Conservation (phyloP, 1,140 invertebrate genomes). For the Euura saliciscinereae region DNA sequence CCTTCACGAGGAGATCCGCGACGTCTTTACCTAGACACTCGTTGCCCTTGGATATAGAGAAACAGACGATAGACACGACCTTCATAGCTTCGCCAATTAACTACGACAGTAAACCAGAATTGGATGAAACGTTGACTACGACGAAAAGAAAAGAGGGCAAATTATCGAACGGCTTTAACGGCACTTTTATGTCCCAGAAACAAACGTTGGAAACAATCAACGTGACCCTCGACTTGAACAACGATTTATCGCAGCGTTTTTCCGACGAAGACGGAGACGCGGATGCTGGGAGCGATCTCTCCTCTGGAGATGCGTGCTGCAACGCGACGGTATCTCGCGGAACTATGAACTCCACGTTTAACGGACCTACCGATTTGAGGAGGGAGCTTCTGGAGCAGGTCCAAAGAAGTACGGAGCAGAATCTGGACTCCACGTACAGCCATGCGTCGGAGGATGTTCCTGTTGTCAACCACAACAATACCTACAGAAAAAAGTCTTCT, state of each 20-base stretch:
- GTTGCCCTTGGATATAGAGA: constrained; percentile 14
- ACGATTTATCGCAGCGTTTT: not conserved
- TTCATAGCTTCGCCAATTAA: constrained; percentile 30
- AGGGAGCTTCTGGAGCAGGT: constrained; percentile 43
- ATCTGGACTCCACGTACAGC: constrained; percentile 38
- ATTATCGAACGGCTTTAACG: not conserved
- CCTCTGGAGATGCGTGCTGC: not conserved
- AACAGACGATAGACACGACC: constrained; percentile 8
- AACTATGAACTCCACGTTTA: constrained; percentile 15
- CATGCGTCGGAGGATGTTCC: constrained; percentile 25
- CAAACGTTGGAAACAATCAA: not conserved
- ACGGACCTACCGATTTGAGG: constrained; percentile 29
- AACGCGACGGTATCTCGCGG: not conserved
- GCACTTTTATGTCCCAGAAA: not conserved
- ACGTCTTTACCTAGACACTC: constrained; percentile 14
- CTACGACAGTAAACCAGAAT: constrained; percentile 20
- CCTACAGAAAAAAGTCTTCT: not conserved
- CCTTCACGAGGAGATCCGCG: constrained; percentile 11
- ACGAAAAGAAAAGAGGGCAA: not conserved
- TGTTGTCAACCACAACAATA: not conserved
- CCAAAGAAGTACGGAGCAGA: constrained; percentile 30
- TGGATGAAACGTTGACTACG: constrained; percentile 11
- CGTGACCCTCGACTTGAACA: not conserved
- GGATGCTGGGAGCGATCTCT: not conserved
- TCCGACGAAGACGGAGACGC: not conserved